Percentiles rank a stretch among this genome's conserved stretches.
phyloP scores from a whole-genome alignment of 2,113 vertebrate genomes.

The Cervus canadensis region DNA sequence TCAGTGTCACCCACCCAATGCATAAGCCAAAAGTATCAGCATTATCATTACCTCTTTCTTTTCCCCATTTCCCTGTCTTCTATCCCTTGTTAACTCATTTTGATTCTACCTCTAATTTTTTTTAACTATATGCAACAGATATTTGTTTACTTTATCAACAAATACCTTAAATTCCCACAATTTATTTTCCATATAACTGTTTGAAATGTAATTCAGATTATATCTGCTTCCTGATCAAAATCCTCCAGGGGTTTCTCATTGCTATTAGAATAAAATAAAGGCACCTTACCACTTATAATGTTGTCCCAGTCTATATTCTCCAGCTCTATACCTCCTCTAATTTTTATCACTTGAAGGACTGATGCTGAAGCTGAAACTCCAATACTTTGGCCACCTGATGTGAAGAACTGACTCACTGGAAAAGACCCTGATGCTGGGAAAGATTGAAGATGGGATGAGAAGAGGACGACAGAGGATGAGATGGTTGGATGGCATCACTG shows the following conservation, averaged over 20 bases:
- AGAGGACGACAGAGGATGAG: neutral
- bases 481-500: neutral
- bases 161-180: neutral
- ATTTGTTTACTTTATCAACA: neutral
- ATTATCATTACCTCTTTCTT: neutral
- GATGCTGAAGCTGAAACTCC: neutral
- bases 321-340: neutral
- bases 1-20: neutral
- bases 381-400: neutral
- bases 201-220: neutral
- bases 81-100: neutral
- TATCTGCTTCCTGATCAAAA: neutral
- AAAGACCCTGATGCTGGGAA: neutral
- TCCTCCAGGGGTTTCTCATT: neutral
- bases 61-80: neutral
- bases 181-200: neutral
- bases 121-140: neutral
- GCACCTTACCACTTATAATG: neutral
- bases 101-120: neutral
- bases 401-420: neutral
- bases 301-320: neutral
- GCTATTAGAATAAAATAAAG: neutral
- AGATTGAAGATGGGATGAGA: neutral
- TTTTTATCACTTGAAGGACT: neutral
- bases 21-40: neutral